These are phyloP conservation scores for Macroglossus sobrinus DNA, from an alignment of 2,113 vertebrate species.

Conservation along the genomic window DNA sequence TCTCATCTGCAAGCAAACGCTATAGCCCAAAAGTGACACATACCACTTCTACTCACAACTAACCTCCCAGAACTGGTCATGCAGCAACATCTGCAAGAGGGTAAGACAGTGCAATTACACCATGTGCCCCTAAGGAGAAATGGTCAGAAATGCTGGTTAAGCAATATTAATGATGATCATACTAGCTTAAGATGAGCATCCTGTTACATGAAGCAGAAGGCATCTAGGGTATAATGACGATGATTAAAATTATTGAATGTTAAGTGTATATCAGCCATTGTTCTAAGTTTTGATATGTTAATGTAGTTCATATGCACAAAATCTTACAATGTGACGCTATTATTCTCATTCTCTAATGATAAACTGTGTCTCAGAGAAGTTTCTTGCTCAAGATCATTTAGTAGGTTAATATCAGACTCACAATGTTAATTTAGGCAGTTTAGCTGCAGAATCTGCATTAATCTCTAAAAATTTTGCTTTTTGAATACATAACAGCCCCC, in stretches of 20 bases:
- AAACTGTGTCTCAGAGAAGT: neutral
- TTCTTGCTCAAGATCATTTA: neutral
- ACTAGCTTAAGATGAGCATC: neutral
- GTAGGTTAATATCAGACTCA: neutral
- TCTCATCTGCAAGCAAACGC: neutral
- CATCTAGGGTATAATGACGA: neutral
- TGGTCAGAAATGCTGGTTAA: neutral
- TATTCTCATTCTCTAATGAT: neutral
- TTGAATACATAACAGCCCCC: neutral
- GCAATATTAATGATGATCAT: neutral
- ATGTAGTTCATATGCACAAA: neutral
- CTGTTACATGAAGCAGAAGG: neutral
- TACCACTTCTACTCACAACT: neutral
- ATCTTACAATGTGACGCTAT: neutral
- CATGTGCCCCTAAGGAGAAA: neutral
- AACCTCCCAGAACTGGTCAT: neutral
- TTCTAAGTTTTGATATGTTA: neutral
- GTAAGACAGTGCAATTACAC: neutral
- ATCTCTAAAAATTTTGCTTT: neutral
- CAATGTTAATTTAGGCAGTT: neutral
- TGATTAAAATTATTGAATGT: neutral
- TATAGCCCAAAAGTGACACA: neutral
- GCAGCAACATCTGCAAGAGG: neutral
- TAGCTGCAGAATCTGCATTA: neutral
- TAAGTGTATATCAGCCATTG: neutral